Conservation (phyloP, 2,113 vertebrate species). For the Pterocles orientalis region DNA sequence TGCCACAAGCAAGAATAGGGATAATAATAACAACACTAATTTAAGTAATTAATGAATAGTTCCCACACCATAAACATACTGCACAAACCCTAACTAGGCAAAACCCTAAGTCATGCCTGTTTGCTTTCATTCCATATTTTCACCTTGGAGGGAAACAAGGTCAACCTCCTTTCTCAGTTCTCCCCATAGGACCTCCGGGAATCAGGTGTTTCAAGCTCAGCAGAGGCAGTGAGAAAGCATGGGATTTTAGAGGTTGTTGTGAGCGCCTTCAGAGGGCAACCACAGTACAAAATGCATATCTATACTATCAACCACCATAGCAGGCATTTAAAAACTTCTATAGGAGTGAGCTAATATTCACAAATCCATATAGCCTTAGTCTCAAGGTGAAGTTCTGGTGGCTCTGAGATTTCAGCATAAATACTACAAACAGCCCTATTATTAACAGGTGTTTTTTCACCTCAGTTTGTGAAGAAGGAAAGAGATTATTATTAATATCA, state of each 20-base stretch:
- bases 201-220: neutral
- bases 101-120: neutral
- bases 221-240: neutral
- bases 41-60: neutral
- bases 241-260: neutral
- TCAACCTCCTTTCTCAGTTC: neutral
- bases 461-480: neutral
- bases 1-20: neutral
- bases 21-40: neutral
- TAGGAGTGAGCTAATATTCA: neutral
- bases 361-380: neutral
- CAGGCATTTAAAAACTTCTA: neutral
- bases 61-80: neutral
- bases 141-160: neutral
- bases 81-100: neutral
- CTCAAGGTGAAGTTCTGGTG: neutral
- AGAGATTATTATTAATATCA: neutral
- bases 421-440: neutral
- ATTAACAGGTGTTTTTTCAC: neutral
- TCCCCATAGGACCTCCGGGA: neutral
- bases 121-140: neutral
- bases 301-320: accelerated
- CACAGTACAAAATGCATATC: neutral
- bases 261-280: neutral
- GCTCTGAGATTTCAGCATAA: neutral